Base-by-base conservation (phyloP, 2,797 vertebrate species). In the Chromobotia macracanthus region DNA sequence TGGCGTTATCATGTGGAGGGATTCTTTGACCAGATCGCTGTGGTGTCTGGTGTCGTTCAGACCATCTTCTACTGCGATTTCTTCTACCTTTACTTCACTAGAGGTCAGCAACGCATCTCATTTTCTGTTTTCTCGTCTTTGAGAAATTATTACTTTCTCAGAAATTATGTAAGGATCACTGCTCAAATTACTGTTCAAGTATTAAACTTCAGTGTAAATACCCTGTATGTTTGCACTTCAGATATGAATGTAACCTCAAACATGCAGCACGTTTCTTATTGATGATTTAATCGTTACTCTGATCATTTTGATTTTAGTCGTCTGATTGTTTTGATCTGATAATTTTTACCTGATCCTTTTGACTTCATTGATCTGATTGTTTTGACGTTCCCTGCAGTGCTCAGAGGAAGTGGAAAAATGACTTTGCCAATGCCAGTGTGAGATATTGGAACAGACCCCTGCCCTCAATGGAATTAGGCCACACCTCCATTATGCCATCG, bases 51-150 rank as follows among this genome's bases (percentile, higher is more conserved):
- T 1, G 96, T 97, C 0, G 97, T 99, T 55, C 97, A 99, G 89
- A 99, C 97, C 85, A 97, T 99, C 82, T 99, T 99, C 93, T 99
- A 96, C 91, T 98, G 96, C 1, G 97, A 98, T 74, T 99, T 99
- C 92, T 98, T 99, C 93, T 98, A 99, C 86, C 94, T 98, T 86
- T 99, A 98, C 0, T 67, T 96, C 85, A 99, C 96, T 48, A 96
- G 92, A 90, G 97, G 97, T 98, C 89, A 88, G 91, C 65, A 9
- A 3, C n/a, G 51, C 60, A 10, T 28, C 25, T 23, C 15, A 28
- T 53, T 15, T 7, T 38, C 31, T n/a, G n/a, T n/a, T n/a, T n/a
- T n/a, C n/a, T n/a, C n/a, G n/a, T n/a, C n/a, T n/a, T n/a, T n/a
- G n/a, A n/a, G n/a, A n/a, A n/a, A n/a, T n/a, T n/a, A n/a, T n/a